Conservation (phyloP, 2,888 invertebrate species). For the Operophtera brumata region DNA sequence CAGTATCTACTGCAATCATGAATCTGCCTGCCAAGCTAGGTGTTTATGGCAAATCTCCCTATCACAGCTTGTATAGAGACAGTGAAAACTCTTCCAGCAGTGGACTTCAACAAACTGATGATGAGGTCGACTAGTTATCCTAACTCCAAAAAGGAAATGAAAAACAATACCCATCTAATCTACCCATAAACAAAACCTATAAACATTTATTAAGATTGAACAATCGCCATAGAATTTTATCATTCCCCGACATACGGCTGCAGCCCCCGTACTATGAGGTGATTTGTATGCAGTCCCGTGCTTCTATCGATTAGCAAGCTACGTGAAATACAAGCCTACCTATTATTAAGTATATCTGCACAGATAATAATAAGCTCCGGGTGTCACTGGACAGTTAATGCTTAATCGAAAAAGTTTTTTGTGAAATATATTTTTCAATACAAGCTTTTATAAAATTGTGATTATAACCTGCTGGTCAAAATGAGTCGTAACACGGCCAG, state of each 20-base stretch:
- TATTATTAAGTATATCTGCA: neutral
- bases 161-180: conserved; percentile 19
- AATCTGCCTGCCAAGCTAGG: too few species aligned
- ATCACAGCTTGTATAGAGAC: too few species aligned
- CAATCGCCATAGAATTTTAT: conserved; percentile 30
- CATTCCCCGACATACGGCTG: conserved; percentile 11
- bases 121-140: too few species aligned
- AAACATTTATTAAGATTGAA: conserved; percentile 30
- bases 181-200: conserved; percentile 12
- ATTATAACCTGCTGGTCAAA: too few species aligned
- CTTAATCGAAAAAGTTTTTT: too few species aligned
- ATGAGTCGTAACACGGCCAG: too few species aligned
- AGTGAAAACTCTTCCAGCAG: too few species aligned
- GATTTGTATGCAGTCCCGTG: conserved; percentile 22
- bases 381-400: neutral
- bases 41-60: too few species aligned
- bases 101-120: too few species aligned
- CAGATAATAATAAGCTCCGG: conserved; percentile 5
- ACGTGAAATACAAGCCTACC: conserved; percentile 51
- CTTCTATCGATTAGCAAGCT: conserved; percentile 58
- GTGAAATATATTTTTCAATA: too few species aligned
- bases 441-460: too few species aligned
- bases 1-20: too few species aligned
- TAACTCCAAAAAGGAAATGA: conserved; percentile 14
- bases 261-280: conserved; percentile 15